Base-by-base conservation (phyloP, 2,888 invertebrate species). In the Drosophila emarginata region DNA sequence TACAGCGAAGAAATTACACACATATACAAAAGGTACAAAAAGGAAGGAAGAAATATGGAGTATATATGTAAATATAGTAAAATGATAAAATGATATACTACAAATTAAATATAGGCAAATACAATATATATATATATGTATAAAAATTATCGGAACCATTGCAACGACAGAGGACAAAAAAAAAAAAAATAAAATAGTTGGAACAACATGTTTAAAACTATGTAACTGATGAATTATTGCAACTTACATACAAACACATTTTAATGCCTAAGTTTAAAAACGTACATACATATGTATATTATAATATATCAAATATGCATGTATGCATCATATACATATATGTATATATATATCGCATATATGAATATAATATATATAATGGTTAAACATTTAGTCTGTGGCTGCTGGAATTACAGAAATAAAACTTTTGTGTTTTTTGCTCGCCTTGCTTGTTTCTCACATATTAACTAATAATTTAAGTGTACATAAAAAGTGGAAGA, bases 401-500 rank as follows among this genome's bases (percentile, higher is more conserved):
- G 78, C 76, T 81, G 45, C 45, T 21, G 45, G 45, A 45, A 45
- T 45, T 45, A 45, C 70, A 80, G 73, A 80, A 81, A 62, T 82
- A 75, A 45, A 21, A 45, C 45, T 18, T 45, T 32, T 32, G 32
- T 32, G 0, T 32, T 84, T 45, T 62, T 72, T 73, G 67, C 73
- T 66, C 63, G 58, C 59, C 58, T 52, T 21, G 57, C 59, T 63
- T 45, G 39, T 21, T 45, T 45, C 61, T 56, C 54, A 61, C 61
- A 64, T 67, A 69, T 83, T 63, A 74, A 77, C 83, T 86, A 86
- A 83, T 79, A 80, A 32, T 83, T 86, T 45, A 76, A 74, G 87
- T 86, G 87, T 82, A 86, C 84, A 82, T 86, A 85, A 82, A 73
- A 60, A 77, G 84, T 79, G 83, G 74, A 79, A 80, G 83, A 74